Conservation (phyloP, 2,113 vertebrate species). For the Microcebus murinus region DNA sequence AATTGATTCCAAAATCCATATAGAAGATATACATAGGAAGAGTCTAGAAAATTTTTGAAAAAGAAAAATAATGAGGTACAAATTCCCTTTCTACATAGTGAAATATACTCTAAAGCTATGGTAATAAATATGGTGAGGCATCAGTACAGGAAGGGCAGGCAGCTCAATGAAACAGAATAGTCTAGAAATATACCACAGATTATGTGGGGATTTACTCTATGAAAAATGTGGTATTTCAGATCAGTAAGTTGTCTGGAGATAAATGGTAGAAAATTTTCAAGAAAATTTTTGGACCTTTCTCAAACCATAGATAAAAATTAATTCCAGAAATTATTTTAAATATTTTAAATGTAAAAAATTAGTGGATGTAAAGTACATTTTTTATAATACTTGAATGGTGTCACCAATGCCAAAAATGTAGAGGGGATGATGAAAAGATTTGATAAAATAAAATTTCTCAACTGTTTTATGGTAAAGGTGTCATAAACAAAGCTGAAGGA, state of each 20-base stretch:
- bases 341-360: background rate
- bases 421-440: background rate
- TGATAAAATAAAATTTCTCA: background rate
- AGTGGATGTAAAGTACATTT: background rate
- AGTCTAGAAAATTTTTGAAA: background rate
- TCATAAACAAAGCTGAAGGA: background rate
- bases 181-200: background rate
- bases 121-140: background rate
- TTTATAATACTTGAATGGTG: background rate
- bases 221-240: background rate
- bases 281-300: background rate
- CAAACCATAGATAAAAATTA: background rate
- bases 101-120: background rate
- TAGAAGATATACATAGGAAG: background rate
- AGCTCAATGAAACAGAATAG: too few relatives aligned
- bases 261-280: background rate
- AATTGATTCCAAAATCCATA: background rate
- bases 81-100: background rate
- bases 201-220: background rate
- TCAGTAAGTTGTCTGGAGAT: background rate
- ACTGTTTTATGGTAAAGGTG: background rate
- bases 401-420: background rate
- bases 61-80: background rate
- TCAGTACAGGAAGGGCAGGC: background rate
- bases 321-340: constrained; percentile 15